Evolutionary conservation across 2,113 vertebrate species (phyloP).

Genomic region (Pelvicachromis taeniatus): DNA sequence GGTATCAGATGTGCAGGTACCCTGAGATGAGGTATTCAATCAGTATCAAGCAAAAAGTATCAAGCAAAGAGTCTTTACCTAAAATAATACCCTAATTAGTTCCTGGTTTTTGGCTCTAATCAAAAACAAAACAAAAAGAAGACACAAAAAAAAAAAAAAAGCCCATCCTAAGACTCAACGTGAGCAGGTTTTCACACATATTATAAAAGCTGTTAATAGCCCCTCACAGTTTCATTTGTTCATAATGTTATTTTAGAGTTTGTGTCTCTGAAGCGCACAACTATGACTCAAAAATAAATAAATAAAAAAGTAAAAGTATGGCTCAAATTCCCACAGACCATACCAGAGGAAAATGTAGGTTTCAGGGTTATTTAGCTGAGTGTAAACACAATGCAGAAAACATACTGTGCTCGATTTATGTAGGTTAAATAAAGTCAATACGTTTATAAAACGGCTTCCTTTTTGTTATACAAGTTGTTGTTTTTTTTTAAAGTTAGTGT

Average conservation of each 20-base stretch:
- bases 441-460: not conserved
- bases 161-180: not conserved
- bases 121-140: not conserved
- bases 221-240: not conserved
- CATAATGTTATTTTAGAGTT: conserved; percentile 8
- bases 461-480: not conserved
- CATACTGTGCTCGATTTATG: not conserved
- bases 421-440: not conserved
- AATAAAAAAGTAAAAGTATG: not conserved
- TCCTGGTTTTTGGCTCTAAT: not conserved
- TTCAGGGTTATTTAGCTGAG: not conserved
- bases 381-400: not conserved
- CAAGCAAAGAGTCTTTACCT: not conserved
- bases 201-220: conserved; percentile 16
- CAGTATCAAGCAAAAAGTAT: not conserved
- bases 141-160: not conserved
- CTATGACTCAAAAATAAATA: not conserved
- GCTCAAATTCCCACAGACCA: not conserved
- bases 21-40: not conserved
- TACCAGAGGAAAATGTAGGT: not conserved
- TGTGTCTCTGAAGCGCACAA: conserved; percentile 2
- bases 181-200: conserved; percentile 17
- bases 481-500: not conserved
- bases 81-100: not conserved
- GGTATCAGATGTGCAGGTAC: not conserved